A percentile compares a stretch with the other conserved stretches of the same genome.
Evolutionary conservation across 2,888 invertebrate genomes (phyloP).

Genomic region (Marronus borbonicus): DNA sequence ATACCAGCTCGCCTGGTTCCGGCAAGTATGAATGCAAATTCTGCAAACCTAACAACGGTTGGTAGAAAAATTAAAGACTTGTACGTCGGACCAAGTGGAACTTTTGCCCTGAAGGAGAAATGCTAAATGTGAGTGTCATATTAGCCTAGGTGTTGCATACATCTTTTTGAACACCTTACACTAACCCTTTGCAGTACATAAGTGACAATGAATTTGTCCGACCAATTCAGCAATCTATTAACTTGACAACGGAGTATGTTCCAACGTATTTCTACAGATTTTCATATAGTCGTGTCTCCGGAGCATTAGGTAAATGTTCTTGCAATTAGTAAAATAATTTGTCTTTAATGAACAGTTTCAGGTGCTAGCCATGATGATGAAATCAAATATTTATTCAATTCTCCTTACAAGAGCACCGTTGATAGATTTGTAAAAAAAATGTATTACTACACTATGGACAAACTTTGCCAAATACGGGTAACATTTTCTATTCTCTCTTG

Average conservation of each 20-base stretch:
- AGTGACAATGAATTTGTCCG: conserved; percentile 56
- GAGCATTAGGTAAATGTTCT: conserved; percentile 1
- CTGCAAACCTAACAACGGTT: background rate
- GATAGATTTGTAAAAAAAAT: conserved; percentile 2
- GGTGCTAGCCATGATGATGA: conserved; percentile 9
- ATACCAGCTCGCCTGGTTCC: background rate
- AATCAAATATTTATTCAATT: conserved; percentile 1
- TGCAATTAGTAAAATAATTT: background rate
- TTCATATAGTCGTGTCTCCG: conserved; percentile 49
- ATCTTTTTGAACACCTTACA: too few relatives aligned
- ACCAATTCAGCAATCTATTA: conserved; percentile 54
- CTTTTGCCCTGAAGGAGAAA: background rate
- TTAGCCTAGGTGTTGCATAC: background rate
- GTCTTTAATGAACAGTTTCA: background rate
- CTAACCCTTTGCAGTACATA: conserved; percentile 49
- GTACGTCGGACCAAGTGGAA: background rate
- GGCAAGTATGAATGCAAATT: conserved; percentile 10
- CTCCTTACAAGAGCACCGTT: background rate
- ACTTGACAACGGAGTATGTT: conserved; percentile 49
- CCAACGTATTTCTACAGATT: conserved; percentile 56
- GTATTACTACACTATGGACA: background rate
- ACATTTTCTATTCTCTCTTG: background rate
- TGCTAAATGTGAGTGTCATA: background rate
- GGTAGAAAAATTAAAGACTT: background rate
- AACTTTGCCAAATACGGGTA: conserved; percentile 11